Conservation (phyloP, 2,113 vertebrate genomes). For the Saiga tatarica region DNA sequence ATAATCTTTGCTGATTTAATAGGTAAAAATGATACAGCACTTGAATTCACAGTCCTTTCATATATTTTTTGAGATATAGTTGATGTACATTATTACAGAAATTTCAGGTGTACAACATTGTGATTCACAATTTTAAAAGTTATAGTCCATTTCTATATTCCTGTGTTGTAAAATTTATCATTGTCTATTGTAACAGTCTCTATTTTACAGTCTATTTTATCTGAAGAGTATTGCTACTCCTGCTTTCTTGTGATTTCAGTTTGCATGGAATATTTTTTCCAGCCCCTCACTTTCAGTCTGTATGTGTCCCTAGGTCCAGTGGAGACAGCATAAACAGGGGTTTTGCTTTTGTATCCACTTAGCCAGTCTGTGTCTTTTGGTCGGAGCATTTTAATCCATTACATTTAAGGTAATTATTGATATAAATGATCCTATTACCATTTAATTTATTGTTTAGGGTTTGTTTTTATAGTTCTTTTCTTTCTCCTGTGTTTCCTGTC, state of each 20-base stretch:
- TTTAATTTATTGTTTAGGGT: not conserved
- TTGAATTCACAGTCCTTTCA: not conserved
- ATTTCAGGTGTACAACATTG: not conserved
- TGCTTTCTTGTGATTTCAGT: not conserved
- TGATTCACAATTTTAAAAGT: not conserved
- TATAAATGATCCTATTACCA: not conserved
- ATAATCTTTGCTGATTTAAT: not conserved
- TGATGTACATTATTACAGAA: not conserved
- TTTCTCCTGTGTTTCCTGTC: not conserved
- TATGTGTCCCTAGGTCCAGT: not conserved
- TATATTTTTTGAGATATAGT: not conserved
- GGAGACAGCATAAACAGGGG: not conserved
- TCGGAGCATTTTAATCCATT: not conserved
- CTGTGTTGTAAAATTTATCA: not conserved
- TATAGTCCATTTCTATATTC: not conserved
- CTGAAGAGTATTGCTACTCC: not conserved
- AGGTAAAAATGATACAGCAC: not conserved
- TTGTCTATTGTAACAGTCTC: not conserved
- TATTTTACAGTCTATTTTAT: not conserved
- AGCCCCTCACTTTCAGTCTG: not conserved
- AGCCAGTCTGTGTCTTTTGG: not conserved
- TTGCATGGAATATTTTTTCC: not conserved
- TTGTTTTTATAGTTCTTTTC: not conserved
- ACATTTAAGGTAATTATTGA: not conserved
- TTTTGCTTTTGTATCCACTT: not conserved